Conservation (phyloP, 1,140 invertebrate genomes). For the Rhagoletis pomonella region DNA sequence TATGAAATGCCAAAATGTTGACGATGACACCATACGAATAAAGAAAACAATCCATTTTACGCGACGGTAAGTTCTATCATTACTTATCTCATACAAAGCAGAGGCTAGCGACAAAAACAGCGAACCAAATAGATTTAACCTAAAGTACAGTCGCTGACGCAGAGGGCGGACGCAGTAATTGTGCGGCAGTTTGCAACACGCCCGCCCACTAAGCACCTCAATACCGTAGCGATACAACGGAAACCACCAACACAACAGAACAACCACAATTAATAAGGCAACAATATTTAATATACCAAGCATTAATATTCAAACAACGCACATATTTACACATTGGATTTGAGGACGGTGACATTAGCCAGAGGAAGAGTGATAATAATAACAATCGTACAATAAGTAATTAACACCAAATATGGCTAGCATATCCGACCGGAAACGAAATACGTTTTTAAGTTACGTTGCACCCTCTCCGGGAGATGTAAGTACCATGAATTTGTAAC, state of each 20-base stretch:
- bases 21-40: slow-evolving; percentile 40
- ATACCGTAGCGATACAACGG: neutral
- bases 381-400: neutral
- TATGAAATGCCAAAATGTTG: neutral
- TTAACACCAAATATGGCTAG: slow-evolving; percentile 44
- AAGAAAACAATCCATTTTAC: slow-evolving; percentile 9
- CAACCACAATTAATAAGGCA: neutral
- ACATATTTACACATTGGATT: neutral
- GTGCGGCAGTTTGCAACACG: slow-evolving; percentile 41
- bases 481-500: slow-evolving; percentile 54
- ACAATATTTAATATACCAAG: neutral
- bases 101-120: neutral
- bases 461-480: slow-evolving; percentile 66
- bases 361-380: neutral
- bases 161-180: slow-evolving; percentile 32
- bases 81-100: slow-evolving; percentile 45
- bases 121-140: slow-evolving; percentile 29
- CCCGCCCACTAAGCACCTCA: slow-evolving; percentile 27
- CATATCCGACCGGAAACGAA: slow-evolving; percentile 68
- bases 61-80: slow-evolving; percentile 22
- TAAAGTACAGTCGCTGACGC: slow-evolving; percentile 14
- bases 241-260: slow-evolving; percentile 10
- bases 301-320: slow-evolving; percentile 16
- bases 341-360: neutral
- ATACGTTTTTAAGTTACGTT: slow-evolving; percentile 72